Base-by-base conservation (phyloP, 2,113 vertebrate genomes). In the Lethenteron reissneri region DNA sequence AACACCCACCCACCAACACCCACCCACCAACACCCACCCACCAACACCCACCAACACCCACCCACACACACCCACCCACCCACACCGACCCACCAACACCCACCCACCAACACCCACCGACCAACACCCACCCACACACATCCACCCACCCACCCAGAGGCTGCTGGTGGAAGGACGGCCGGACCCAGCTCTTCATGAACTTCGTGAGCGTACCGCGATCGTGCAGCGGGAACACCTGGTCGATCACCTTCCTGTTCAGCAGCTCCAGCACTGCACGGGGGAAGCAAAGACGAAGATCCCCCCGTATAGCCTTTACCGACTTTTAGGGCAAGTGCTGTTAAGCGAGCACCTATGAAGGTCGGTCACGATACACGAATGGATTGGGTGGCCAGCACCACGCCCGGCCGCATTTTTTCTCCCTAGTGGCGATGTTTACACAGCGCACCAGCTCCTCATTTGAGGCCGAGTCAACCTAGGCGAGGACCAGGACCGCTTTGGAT, bases 101-200 rank as follows among this genome's bases (percentile, higher is more conserved):
- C 41, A 41, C 41, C 41, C 41, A 41, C 41, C 4, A 6, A 41
- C 41, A 41, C 5, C 41, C 4, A 41, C 41, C 41, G 1, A 41
- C 41, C 4, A 6, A 41, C 41, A 41, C 5, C 41, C 25, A 41
- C 25, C 9, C 64, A 96, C 91, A 25, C 25, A 25, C 4, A 41
- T 2, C 41, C 41, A 41, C 41, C 41, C 6, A 41, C 41, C 10
- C 64, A 96, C 91, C 92, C 60, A 95, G 79, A 0, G 92, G 92
- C 77, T 95, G 92, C 10, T 91, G 87, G 78, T 94, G 89, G 71
- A 90, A 95, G 72, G 92, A 85, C 0, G 90, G 90, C 81, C 94
- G 90, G 70, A 97, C 91, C 92, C 92, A 96, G 2, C 88, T 92
- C 81, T 88, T 90, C 90, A 95, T 95, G 71, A 97, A 82, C 78